Base-by-base conservation (phyloP, 2,797 vertebrate genomes). In the Tiaroga cobitis region DNA sequence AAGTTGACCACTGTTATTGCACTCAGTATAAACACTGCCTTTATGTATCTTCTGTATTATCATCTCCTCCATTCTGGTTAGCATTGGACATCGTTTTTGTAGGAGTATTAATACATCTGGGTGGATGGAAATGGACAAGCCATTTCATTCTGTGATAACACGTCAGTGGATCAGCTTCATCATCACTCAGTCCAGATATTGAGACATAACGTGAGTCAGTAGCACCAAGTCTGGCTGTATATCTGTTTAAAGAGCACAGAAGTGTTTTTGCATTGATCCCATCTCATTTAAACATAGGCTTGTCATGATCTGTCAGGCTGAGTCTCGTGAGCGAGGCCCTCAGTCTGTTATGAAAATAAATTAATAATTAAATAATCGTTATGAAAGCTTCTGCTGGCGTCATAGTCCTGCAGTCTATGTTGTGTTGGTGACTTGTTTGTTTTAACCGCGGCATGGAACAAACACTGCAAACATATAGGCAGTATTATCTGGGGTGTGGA, bases 151-250 rank as follows among this genome's bases (percentile, higher is more conserved):
- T 29, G 56, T 85, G 68, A 11, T 65, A 65, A 80, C 41, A 80
- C 19, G 56, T 80, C 56, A 74, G 5, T 63, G 43, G 54, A 73
- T 80, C 68, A 85, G 56, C 69, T 39, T 51, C 41, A 80, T 65
- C 41, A 65, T 73, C 76, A 63, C 65, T 79, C n/a, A 70, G 8
- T 51, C 72, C 69, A n/a, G 39, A 56, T 79, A 85, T 73, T 74
- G 87, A 88, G 83, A 65, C 61, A 85, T n/a, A 83, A 74, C 37
- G 15, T 82, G 80, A 79, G 49, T 87, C 72, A 85, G 65, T 78
- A 43, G 34, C 78, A 75, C 54, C 49, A 81, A 59, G 67, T 67
- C 43, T 81, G 65, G 21, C 34, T 21, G 46, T 75, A 63, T 86
- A 72, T 79, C 65, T 51, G 10, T 84, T 69, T 75, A 87, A 59